Percentiles rank a stretch among this genome's conserved stretches.
phyloP scores from a whole-genome alignment of 2,797 vertebrate species.

The Notolabrus celidotus region DNA sequence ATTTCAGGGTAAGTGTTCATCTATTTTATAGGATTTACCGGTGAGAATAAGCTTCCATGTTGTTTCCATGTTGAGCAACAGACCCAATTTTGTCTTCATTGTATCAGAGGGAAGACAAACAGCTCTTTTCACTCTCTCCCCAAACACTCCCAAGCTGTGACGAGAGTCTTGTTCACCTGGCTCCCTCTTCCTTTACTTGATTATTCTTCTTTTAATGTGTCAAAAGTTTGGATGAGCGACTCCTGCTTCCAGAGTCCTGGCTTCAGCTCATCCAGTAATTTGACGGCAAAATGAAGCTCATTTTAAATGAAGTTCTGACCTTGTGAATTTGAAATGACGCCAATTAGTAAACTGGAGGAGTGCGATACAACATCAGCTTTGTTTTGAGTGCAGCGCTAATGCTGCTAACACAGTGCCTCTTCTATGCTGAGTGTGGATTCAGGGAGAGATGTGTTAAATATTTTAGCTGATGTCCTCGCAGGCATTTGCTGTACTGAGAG shows the following conservation, averaged over 20 bases:
- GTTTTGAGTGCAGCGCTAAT: slow-evolving; percentile 35
- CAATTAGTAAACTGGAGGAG: slow-evolving; percentile 44
- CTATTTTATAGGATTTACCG: too few relatives aligned
- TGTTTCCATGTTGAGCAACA: slow-evolving; percentile 16
- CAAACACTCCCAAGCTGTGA: slow-evolving; percentile 50
- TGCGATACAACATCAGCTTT: slow-evolving; percentile 14
- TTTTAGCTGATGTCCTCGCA: slow-evolving; percentile 67
- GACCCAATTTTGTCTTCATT: slow-evolving; percentile 20
- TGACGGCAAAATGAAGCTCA: slow-evolving; percentile 41
- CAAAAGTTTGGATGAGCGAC: slow-evolving; percentile 15
- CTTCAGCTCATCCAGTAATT: slow-evolving; percentile 34
- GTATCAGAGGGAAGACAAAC: slow-evolving; percentile 27
- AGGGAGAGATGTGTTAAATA: slow-evolving; percentile 60
- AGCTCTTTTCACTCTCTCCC: slow-evolving; percentile 44
- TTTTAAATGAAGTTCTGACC: slow-evolving; percentile 50
- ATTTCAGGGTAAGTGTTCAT: too few relatives aligned
- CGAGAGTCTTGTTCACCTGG: slow-evolving; percentile 29
- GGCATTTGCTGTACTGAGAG: slow-evolving; percentile 48
- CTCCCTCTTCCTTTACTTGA: neutral
- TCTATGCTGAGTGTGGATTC: slow-evolving; percentile 44
- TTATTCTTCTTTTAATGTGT: slow-evolving; percentile 13
- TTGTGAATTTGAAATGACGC: slow-evolving; percentile 33
- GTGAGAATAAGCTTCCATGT: too few relatives aligned
- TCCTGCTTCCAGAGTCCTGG: neutral
- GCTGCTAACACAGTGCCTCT: slow-evolving; percentile 23